These are phyloP conservation scores for Drosophila lowei DNA, from an alignment of 1,140 invertebrate genomes.

Conservation along the genomic window DNA sequence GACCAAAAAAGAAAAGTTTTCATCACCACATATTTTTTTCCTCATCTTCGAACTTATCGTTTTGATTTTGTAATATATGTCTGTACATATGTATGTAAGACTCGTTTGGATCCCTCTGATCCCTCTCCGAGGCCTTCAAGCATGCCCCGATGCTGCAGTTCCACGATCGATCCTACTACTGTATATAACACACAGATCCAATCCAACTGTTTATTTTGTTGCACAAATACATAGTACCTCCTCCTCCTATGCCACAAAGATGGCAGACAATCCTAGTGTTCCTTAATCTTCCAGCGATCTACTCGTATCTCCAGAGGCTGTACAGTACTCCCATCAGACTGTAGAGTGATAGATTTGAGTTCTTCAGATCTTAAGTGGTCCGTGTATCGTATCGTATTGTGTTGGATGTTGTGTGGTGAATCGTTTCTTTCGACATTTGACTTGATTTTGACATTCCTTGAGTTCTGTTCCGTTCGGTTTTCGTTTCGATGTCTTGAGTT, in stretches of 20 bases:
- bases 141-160: conserved; percentile 12
- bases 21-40: conserved; percentile 34
- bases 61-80: conserved; percentile 32
- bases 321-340: conserved; percentile 12
- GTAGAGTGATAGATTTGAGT: conserved; percentile 33
- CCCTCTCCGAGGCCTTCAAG: conserved; percentile 2
- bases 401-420: conserved; percentile 49
- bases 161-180: conserved; percentile 43
- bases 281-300: conserved; percentile 17
- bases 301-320: conserved; percentile 13
- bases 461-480: conserved; percentile 2
- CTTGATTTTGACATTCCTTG: conserved; percentile 27
- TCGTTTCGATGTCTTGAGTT: conserved; percentile 32
- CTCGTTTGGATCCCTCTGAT: conserved; percentile 11
- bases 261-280: too few species aligned
- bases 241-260: neutral
- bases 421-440: neutral
- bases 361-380: conserved; percentile 35
- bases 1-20: conserved; percentile 51
- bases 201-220: conserved; percentile 46
- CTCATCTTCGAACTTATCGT: conserved; percentile 41
- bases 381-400: conserved; percentile 37
- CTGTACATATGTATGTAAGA: conserved; percentile 7
- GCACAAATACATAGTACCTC: conserved; percentile 36
- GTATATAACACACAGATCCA: conserved; percentile 41